These are phyloP conservation scores for Poecilus cupreus DNA, from an alignment of 2,888 invertebrate genomes.

Conservation along the genomic window DNA sequence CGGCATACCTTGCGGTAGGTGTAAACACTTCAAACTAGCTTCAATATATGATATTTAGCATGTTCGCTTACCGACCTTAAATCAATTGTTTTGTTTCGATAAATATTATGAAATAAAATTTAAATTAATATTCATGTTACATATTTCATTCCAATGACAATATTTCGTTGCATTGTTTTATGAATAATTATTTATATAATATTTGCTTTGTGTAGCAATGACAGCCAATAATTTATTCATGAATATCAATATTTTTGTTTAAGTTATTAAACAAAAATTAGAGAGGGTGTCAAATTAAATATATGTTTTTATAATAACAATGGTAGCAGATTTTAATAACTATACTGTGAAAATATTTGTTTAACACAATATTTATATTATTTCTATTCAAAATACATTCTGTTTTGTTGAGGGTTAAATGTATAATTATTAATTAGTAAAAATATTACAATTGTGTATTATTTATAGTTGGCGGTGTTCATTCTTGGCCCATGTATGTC, in stretches of 20 bases:
- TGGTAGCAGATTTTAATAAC: not conserved
- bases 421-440: no score
- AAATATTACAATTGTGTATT: not conserved
- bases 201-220: no score
- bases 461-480: constrained; percentile 15
- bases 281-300: not conserved
- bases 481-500: not conserved
- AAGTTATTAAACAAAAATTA: not conserved
- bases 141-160: not conserved
- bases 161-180: not conserved
- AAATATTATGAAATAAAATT: not conserved
- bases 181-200: not conserved
- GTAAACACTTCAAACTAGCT: no score
- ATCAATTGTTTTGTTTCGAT: no score
- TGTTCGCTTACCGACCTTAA: no score
- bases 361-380: not conserved
- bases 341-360: no score
- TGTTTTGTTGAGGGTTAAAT: no score
- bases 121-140: not conserved
- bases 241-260: not conserved
- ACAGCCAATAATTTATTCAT: not conserved
- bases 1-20: not conserved
- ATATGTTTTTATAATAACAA: not conserved
- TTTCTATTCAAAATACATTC: no score
- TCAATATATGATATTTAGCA: no score